Percentiles rank a stretch among this genome's conserved stretches.
phyloP scores from a whole-genome alignment of 2,797 vertebrate species.

The Rhynchonycteris naso region DNA sequence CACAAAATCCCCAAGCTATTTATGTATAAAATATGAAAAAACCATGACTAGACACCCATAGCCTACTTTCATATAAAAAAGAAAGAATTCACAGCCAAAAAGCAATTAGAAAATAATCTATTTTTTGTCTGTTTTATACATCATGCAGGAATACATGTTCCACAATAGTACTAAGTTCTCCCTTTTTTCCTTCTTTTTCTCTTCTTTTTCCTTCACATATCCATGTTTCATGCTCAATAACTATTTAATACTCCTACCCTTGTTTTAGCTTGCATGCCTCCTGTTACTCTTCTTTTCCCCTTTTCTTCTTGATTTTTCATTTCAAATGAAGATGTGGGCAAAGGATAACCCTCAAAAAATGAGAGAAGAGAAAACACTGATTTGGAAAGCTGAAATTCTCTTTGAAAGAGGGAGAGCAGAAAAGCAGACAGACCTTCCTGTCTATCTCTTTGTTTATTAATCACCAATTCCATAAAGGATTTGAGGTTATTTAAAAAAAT shows the following conservation, averaged over 20 bases:
- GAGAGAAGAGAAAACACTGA: neutral
- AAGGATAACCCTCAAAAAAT: neutral
- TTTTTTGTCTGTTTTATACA: neutral
- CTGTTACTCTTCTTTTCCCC: neutral
- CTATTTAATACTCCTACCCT: neutral
- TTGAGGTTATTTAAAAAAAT: neutral
- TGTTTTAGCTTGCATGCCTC: neutral
- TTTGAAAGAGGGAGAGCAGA: neutral
- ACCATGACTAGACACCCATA: neutral
- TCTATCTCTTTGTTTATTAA: neutral
- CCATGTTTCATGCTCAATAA: neutral
- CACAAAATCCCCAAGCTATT: neutral
- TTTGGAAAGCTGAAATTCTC: neutral
- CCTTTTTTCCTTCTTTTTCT: neutral
- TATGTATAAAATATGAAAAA: neutral
- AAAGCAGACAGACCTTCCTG: neutral
- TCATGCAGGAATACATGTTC: neutral
- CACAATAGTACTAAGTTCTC: neutral
- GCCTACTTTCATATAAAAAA: neutral
- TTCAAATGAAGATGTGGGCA: neutral
- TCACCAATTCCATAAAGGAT: neutral
- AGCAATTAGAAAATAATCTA: neutral
- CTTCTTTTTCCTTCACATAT: neutral
- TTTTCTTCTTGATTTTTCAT: neutral
- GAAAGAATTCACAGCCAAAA: neutral